Evolutionary conservation across 2,888 invertebrate genomes (phyloP), one percentile per base, ranked within the genome.

Genomic region (Balanococcus diminutus): DNA sequence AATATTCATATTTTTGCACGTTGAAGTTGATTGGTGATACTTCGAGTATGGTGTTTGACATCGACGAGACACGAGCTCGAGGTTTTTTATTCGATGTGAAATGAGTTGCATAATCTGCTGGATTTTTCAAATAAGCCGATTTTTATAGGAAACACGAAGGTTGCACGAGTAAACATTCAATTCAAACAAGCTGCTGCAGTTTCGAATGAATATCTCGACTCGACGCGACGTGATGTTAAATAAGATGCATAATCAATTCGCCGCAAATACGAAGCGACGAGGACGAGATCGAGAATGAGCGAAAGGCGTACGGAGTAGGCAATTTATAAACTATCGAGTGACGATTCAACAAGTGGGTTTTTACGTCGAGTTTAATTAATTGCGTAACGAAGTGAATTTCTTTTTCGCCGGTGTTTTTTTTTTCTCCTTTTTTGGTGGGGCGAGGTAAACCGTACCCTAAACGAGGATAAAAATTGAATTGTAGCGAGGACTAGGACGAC

Each of bases 301-400:
- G n/a, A n/a, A n/a, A n/a, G n/a, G n/a, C n/a, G n/a, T n/a, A n/a
- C n/a, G 6, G 16, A 36, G 32, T n/a, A 9, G 32, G 75, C 75
- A 75, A 75, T 75, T 75, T 75, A 75, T 75, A 75, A 31, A 75
- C 75, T 36, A 75, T 75, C 75, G 75, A 75, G 32, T 67, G 25
- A 75, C 19, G 32, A 75, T 75, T 75, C 75, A 75, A 75, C 75
- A 75, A 75, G 75, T 75, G 75, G 25, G 4, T 28, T 32, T 51
- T 75, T 32, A 28, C 61, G 75, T 32, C 32, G 32, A 75, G 16
- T 75, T 75, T 75, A 75, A 36, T 75, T 75, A 75, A 75, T 75
- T 32, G 75, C 75, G 75, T 75, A 75, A 75, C 75, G 75, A 75
- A 75, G 75, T 19, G 75, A 11, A 32, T 75, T 32, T 75, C 32